Evolutionary conservation across 2,113 vertebrate species (phyloP).

Genomic region (Trichechus manatus): DNA sequence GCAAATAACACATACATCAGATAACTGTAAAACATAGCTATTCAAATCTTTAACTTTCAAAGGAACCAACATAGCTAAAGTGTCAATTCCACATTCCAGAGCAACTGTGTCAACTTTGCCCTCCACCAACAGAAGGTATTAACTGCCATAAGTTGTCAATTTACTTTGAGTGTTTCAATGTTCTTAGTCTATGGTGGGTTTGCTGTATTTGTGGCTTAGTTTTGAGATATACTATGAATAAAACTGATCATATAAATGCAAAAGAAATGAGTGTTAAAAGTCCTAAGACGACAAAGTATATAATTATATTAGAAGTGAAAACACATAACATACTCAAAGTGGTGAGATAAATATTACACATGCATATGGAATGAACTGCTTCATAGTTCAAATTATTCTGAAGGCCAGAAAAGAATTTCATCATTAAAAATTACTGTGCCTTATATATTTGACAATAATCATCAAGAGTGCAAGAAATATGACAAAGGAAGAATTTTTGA

Average conservation of each 20-base stretch:
- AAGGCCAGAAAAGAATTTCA: neutral
- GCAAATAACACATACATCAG: neutral
- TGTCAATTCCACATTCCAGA: neutral
- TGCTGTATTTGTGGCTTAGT: neutral
- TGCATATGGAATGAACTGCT: neutral
- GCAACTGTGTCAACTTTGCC: neutral
- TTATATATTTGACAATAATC: neutral
- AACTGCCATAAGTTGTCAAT: neutral
- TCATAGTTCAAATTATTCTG: conserved; percentile 1
- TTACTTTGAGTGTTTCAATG: neutral
- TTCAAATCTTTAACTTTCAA: neutral
- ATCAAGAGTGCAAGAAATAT: neutral
- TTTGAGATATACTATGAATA: neutral
- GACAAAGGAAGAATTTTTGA: neutral
- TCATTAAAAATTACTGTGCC: conserved; percentile 16
- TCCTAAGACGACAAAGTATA: neutral
- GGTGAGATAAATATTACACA: neutral
- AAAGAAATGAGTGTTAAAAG: neutral
- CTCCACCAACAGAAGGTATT: neutral
- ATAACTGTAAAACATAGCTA: neutral
- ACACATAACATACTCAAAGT: neutral
- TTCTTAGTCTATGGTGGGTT: neutral
- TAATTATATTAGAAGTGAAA: conserved; percentile 48
- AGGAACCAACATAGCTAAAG: neutral
- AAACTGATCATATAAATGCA: neutral